phyloP scores from a whole-genome alignment of 2,888 invertebrate species.

The Thera britannica region DNA sequence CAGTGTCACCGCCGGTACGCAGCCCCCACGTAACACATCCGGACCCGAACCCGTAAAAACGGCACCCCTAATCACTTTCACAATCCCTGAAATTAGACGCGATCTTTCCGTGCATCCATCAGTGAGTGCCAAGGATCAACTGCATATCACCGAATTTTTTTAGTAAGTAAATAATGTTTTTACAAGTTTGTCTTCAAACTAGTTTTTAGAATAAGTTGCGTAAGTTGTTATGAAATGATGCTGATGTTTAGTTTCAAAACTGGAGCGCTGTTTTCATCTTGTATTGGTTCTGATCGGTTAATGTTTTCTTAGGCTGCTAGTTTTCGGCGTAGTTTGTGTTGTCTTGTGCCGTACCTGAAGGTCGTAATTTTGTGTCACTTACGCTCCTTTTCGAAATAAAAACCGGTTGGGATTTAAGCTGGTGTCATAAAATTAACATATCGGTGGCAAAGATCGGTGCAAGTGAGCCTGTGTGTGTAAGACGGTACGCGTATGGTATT shows the following conservation, averaged over 20 bases:
- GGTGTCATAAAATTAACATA: conserved; percentile 82
- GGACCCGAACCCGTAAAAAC: conserved; percentile 50
- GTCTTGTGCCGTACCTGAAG: conserved; percentile 57
- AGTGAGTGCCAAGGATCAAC: conserved; percentile 61
- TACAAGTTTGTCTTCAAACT: conserved; percentile 49
- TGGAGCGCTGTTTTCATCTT: conserved; percentile 33
- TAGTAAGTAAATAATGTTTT: conserved; percentile 66
- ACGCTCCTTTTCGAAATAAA: conserved; percentile 76
- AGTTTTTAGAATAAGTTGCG: conserved; percentile 48
- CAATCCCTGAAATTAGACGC: conserved; percentile 47
- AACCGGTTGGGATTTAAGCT: conserved; percentile 78
- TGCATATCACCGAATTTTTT: conserved; percentile 55
- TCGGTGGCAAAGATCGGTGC: conserved; percentile 70
- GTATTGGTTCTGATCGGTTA: conserved; percentile 42
- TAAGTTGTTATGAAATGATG: conserved; percentile 52
- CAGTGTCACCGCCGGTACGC: conserved; percentile 59
- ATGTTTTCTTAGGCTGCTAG: conserved; percentile 54
- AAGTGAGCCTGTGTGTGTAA: conserved; percentile 50
- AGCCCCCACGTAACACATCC: conserved; percentile 53
- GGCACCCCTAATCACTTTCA: conserved; percentile 44
- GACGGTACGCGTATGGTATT: conserved; percentile 46
- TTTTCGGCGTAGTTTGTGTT: conserved; percentile 51
- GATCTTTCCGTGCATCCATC: conserved; percentile 56
- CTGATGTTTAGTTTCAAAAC: conserved; percentile 54
- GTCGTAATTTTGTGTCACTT: conserved; percentile 76